phyloP scores from a whole-genome alignment of 2,113 vertebrate genomes.

The Oryzias celebensis region DNA sequence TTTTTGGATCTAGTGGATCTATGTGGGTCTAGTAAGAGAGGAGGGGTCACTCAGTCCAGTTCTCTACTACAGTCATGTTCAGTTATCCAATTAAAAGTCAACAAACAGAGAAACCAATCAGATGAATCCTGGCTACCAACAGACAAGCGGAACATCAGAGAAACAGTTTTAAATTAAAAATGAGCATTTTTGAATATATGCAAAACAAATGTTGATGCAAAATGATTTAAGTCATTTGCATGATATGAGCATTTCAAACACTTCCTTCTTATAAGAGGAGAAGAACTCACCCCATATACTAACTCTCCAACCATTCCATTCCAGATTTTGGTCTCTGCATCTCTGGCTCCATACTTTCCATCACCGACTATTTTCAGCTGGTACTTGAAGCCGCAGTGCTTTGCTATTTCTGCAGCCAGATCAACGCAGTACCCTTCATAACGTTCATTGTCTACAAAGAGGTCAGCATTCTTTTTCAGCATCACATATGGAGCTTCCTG shows the following conservation, averaged over 20 bases:
- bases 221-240: not conserved
- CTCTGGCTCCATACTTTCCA: slow-evolving; percentile 97
- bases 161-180: too few species aligned
- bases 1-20: too few species aligned
- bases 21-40: too few species aligned
- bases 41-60: too few species aligned
- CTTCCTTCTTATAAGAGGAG: not conserved
- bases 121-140: too few species aligned
- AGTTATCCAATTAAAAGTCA: too few species aligned
- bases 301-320: slow-evolving; percentile 99
- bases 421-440: slow-evolving; percentile 99
- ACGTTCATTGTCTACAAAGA: slow-evolving; percentile 94
- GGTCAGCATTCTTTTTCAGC: slow-evolving; percentile 97
- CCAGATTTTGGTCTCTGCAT: slow-evolving; percentile 99
- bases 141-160: too few species aligned
- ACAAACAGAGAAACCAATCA: too few species aligned
- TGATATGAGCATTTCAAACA: not conserved
- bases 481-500: slow-evolving; percentile 99
- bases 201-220: not conserved
- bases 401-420: slow-evolving; percentile 96
- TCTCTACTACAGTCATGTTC: too few species aligned
- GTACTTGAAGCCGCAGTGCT: slow-evolving; percentile 98
- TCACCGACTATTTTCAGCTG: slow-evolving; percentile 95
- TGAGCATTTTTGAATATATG: too few species aligned
- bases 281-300: slow-evolving; percentile 93